Percentiles rank a stretch among this genome's conserved stretches.
These are phyloP conservation scores for Alitta virens DNA, from an alignment of 2,888 invertebrate species.

Conservation along the genomic window DNA sequence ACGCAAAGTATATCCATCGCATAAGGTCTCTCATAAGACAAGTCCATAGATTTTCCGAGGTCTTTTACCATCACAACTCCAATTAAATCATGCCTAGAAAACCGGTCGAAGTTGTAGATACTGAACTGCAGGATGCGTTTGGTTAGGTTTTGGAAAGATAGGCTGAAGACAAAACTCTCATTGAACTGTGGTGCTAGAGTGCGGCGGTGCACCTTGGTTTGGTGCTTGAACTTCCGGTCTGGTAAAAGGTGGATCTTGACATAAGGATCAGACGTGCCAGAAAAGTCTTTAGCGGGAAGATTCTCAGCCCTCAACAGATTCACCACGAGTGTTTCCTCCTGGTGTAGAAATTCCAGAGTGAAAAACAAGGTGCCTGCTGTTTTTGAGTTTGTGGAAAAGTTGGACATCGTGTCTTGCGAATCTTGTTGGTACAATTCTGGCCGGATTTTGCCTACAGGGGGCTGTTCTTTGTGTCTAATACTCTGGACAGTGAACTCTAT, in stretches of 20 bases:
- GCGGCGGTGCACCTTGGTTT: conserved; percentile 66
- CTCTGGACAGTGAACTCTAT: conserved; percentile 70
- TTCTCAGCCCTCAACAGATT: conserved; percentile 73
- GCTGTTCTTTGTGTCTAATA: conserved; percentile 59
- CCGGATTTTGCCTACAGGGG: conserved; percentile 45
- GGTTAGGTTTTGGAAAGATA: conserved; percentile 73
- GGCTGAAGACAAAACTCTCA: conserved; percentile 81
- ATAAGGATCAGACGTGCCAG: conserved; percentile 83
- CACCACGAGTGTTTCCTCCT: conserved; percentile 76
- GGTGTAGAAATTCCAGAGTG: conserved; percentile 76
- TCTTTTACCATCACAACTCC: conserved; percentile 81
- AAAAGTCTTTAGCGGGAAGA: conserved; percentile 79
- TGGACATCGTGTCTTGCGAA: conserved; percentile 6
- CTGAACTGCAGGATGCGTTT: conserved; percentile 80
- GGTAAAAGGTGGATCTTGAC: conserved; percentile 81
- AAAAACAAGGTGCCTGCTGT: conserved; percentile 60
- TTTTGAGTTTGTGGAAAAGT: conserved; percentile 5
- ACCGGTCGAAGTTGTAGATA: conserved; percentile 84
- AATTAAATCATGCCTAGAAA: conserved; percentile 82
- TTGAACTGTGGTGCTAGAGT: conserved; percentile 80
- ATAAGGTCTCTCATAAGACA: conserved; percentile 78
- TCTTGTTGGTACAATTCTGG: conserved; percentile 61
- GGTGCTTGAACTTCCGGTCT: conserved; percentile 65
- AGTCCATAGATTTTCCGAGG: conserved; percentile 71
- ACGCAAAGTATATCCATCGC: conserved; percentile 78